Evolutionary conservation across 2,888 invertebrate genomes (phyloP), one percentile per base, ranked within the genome.

Genomic region (Eilema sororculum): DNA sequence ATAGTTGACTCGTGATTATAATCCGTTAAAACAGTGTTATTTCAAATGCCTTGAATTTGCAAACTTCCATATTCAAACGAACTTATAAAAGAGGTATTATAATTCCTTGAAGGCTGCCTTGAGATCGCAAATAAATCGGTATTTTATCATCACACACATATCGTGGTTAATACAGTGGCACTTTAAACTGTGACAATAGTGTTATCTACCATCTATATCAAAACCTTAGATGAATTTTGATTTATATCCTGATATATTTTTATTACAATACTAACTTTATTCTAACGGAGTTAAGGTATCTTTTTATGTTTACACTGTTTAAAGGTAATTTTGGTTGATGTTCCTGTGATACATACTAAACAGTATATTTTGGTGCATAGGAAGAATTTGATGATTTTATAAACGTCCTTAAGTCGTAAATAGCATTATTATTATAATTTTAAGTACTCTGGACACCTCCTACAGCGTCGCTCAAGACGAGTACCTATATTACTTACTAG

Each of bases 71-170:
- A 28, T 28, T 10, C 33, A 8, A 52, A 9, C 20, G 8, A 52
- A 5, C 1, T n/a, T 46, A 46, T 46, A 20, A 46, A 46, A 16
- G 20, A 6, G 5, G 16, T 13, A 20, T 46, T 46, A 6, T 2
- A 52, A 52, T 24, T 37, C 56, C 22, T 61, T 28, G 37, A 60
- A 58, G 6, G 20, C 5, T 5, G 6, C 62, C 41, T 67, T 25
- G 24, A 25, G 10, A 24, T 46, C 20, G n/a, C 22, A 57, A 71
- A 64, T 67, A 71, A 71, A 71, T 63, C 33, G 57, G 22, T 59
- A 24, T 87, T 63, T 86, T 91, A 88, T 91, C 89, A 91, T n/a
- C 91, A 87, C 88, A 64, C 30, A 22, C 67, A 59, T 64, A 59
- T 59, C 59, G 64, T 56, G 9, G 28, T 67, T 56, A 63, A 67